These are phyloP conservation scores for Euschistus heros DNA, from an alignment of 1,140 invertebrate genomes.

Conservation along the genomic window DNA sequence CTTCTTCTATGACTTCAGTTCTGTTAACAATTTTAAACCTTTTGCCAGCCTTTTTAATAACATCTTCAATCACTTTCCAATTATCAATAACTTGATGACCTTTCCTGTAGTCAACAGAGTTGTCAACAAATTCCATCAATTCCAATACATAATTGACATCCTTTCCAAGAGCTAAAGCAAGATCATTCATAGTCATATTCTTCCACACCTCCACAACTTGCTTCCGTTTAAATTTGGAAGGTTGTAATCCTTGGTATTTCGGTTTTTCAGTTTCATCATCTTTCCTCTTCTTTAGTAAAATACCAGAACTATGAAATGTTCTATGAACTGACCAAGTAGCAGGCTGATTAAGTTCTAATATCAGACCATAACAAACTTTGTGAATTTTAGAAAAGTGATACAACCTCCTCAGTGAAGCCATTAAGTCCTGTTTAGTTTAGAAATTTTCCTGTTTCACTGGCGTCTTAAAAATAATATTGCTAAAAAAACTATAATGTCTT, in stretches of 20 bases:
- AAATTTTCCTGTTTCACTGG: no score
- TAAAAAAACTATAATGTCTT: no score
- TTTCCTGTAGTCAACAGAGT: constrained; percentile 42
- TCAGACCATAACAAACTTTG: neutral
- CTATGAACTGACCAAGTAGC: constrained; percentile 10
- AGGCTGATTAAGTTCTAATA: constrained; percentile 3
- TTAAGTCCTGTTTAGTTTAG: no score
- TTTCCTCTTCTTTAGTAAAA: constrained; percentile 28
- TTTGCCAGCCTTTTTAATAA: constrained; percentile 52
- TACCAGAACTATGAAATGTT: constrained; percentile 23
- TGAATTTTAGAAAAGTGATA: neutral
- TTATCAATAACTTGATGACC: constrained; percentile 39
- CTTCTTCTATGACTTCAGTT: constrained; percentile 34
- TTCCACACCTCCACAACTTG: constrained; percentile 56
- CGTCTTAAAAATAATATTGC: no score
- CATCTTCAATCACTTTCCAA: constrained; percentile 47
- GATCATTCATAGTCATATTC: constrained; percentile 62
- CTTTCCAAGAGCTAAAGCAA: constrained; percentile 44
- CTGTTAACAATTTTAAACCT: constrained; percentile 43
- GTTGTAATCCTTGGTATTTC: neutral
- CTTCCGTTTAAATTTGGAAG: constrained; percentile 31
- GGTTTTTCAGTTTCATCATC: constrained; percentile 21
- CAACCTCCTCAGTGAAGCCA: no score
- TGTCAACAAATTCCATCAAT: constrained; percentile 51
- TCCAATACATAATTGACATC: constrained; percentile 55